Evolutionary conservation across 1,140 invertebrate species (phyloP).

Genomic region (Drosophila sucinea): DNA sequence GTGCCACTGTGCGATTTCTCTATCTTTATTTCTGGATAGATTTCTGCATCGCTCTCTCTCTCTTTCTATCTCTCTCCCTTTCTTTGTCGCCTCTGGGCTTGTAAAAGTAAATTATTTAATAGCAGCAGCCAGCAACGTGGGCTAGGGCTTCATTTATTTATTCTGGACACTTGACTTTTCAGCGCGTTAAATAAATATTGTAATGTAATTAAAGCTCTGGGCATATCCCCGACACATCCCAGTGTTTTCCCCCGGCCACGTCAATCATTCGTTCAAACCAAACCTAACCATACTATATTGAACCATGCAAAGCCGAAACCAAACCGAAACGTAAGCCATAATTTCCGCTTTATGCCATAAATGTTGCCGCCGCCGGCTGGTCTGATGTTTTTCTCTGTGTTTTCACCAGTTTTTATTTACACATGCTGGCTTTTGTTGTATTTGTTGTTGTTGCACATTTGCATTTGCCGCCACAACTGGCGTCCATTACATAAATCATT

Average conservation of each 20-base stretch:
- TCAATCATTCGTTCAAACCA: slow-evolving; percentile 56
- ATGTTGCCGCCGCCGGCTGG: slow-evolving; percentile 32
- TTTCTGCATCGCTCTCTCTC: too few relatives aligned
- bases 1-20: too few relatives aligned
- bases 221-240: background rate
- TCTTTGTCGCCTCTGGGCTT: too few relatives aligned
- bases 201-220: slow-evolving; percentile 40
- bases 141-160: background rate
- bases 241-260: slow-evolving; percentile 42
- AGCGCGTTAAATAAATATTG: slow-evolving; percentile 41
- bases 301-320: slow-evolving; percentile 34
- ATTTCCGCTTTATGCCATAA: slow-evolving; percentile 64
- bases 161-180: slow-evolving; percentile 17
- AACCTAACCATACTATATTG: slow-evolving; percentile 53
- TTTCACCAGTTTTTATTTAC: slow-evolving; percentile 43
- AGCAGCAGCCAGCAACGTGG: too few relatives aligned
- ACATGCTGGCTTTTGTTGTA: slow-evolving; percentile 34
- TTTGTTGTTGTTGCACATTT: slow-evolving; percentile 29
- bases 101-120: slow-evolving; percentile 31
- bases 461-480: slow-evolving; percentile 40
- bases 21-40: too few relatives aligned
- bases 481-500: slow-evolving; percentile 69
- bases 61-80: slow-evolving; percentile 1
- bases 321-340: slow-evolving; percentile 62
- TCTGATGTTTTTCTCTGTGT: slow-evolving; percentile 20